A percentile compares a stretch with the other conserved stretches of the same genome.
Evolutionary conservation across 2,797 vertebrate species (phyloP).

Genomic region (Scolopax bukidnonensis): DNA sequence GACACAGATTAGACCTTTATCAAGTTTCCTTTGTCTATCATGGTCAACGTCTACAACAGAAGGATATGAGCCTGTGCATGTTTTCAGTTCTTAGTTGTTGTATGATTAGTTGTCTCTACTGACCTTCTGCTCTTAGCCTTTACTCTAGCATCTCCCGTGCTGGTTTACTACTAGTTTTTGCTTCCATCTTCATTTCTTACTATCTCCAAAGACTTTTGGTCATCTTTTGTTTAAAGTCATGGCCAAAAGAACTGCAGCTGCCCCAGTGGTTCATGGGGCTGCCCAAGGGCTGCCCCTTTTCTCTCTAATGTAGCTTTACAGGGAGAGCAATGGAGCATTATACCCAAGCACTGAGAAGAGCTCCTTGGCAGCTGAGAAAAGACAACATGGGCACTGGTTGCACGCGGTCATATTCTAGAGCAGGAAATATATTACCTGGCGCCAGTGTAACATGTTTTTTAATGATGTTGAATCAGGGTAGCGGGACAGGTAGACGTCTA

Average conservation of each 20-base stretch:
- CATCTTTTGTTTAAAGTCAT: not conserved
- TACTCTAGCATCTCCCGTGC: not conserved
- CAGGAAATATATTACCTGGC: constrained; percentile 19
- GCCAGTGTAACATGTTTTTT: constrained; percentile 61
- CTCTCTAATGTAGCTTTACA: not conserved
- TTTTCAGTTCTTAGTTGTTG: not conserved
- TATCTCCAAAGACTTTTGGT: not conserved
- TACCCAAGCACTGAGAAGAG: not conserved
- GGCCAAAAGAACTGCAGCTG: not conserved
- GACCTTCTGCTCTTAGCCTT: not conserved
- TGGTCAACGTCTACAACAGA: not conserved
- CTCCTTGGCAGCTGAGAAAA: not conserved
- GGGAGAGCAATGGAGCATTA: not conserved
- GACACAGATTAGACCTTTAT: not conserved
- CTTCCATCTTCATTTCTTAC: not conserved
- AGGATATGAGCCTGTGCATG: not conserved
- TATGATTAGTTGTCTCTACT: not conserved
- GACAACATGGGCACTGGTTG: not conserved
- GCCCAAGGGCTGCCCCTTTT: not conserved
- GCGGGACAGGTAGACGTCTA: constrained; percentile 42
- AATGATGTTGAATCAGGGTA: constrained; percentile 61
- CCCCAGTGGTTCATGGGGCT: too few relatives aligned
- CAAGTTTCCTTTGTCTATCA: not conserved
- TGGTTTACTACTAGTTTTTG: not conserved
- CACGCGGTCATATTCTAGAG: not conserved